Evolutionary conservation across 2,888 invertebrate species (phyloP), one percentile per base, ranked within the genome.

Genomic region (Frankliniella intonsa): DNA sequence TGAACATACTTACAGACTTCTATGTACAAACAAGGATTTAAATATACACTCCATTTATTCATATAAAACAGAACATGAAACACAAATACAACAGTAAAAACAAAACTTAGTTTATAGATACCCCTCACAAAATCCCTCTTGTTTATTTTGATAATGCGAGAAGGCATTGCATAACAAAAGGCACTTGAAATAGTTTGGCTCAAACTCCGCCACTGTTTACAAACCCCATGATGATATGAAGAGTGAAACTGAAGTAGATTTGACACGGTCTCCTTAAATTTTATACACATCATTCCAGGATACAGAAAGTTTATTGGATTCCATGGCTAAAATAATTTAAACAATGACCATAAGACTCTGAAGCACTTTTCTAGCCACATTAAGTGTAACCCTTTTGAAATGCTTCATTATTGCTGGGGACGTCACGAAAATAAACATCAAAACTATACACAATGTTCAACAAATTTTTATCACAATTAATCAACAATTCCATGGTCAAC

Each of bases 161-260:
- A 76, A 76, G 69, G 69, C 69, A 76, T 76, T 22, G 69, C 69
- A 76, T 76, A 76, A 76, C 69, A 76, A 76, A 76, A 76, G 69
- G 69, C 69, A 76, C 69, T 76, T 76, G 25, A 25, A 76, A 76
- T 12, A 76, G 69, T 22, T n/a, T 76, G 25, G 69, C 69, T 76
- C 69, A 76, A 22, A 76, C 69, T 76, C 69, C 25, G 1, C 22
- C 8, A 22, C 69, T 22, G 69, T 76, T 76, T 25, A 22, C 22
- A 76, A 25, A 25, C 25, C 69, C 69, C 69, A 76, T 76, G 22
- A n/a, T 12, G 69, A 76, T 12, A 76, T 76, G 69, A 76, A 76
- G 25, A 25, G 25, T 76, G 69, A 76, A 22, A 76, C 25, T 76
- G 69, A 76, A 22, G 25, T 22, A 25, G 69, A 76, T 76, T 76